A percentile compares a stretch with the other conserved stretches of the same genome.
Evolutionary conservation across 2,888 invertebrate genomes (phyloP).

Genomic region (Ennomos fuscantarius): DNA sequence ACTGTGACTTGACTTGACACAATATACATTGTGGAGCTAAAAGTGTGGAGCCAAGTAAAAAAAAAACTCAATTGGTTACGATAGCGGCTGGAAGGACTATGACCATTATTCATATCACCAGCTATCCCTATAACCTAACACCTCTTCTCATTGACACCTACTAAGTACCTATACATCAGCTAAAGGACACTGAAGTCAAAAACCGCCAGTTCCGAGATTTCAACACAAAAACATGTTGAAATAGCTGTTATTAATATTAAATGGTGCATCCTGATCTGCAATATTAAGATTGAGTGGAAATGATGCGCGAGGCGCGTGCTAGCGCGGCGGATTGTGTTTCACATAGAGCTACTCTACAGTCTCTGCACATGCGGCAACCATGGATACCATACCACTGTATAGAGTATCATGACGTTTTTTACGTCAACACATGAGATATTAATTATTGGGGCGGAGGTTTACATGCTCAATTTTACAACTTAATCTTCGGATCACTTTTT

Average conservation of each 20-base stretch:
- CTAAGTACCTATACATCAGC: background rate
- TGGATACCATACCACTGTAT: constrained; percentile 51
- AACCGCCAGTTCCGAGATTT: constrained; percentile 51
- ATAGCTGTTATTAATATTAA: constrained; percentile 71
- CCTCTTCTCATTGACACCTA: background rate
- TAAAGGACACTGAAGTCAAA: constrained; percentile 6
- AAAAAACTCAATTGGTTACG: too few species aligned
- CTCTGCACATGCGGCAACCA: constrained; percentile 44
- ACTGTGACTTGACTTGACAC: too few species aligned
- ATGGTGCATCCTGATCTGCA: constrained; percentile 76
- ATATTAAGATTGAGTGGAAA: constrained; percentile 82
- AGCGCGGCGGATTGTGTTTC: constrained; percentile 61
- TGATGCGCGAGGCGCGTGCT: constrained; percentile 77
- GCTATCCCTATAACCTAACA: too few species aligned
- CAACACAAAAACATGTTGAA: constrained; percentile 58
- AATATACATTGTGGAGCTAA: too few species aligned
- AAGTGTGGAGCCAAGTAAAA: too few species aligned
- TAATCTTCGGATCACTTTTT: constrained; percentile 53
- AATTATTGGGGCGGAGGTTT: constrained; percentile 75
- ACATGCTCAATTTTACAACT: constrained; percentile 72
- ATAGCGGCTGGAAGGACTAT: too few species aligned
- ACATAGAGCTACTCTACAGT: constrained; percentile 38
- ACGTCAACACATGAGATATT: constrained; percentile 72
- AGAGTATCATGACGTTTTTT: constrained; percentile 54
- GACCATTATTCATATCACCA: too few species aligned